Percentiles rank a stretch among this genome's conserved stretches.
These are phyloP conservation scores for Saccopteryx leptura DNA, from an alignment of 2,113 vertebrate genomes.

Conservation along the genomic window DNA sequence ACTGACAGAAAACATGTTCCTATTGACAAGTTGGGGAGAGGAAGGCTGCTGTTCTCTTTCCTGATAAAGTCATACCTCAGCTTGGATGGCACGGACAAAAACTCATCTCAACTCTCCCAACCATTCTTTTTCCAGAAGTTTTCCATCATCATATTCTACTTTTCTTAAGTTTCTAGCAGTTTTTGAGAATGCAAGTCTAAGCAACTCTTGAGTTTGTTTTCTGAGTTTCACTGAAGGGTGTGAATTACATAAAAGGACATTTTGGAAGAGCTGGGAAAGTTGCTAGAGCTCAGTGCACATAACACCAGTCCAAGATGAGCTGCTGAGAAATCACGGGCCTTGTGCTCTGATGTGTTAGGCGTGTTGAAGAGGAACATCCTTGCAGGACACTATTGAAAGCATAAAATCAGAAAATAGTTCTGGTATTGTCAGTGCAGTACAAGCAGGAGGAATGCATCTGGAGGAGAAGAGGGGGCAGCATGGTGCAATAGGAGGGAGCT, in stretches of 20 bases:
- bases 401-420: slow-evolving; percentile 27
- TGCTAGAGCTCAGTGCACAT: not conserved
- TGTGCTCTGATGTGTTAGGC: not conserved
- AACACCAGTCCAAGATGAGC: not conserved
- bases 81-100: not conserved
- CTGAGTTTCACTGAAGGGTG: not conserved
- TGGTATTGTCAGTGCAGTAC: not conserved
- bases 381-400: not conserved
- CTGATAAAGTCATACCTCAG: not conserved
- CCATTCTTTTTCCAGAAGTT: slow-evolving; percentile 1
- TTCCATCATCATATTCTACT: not conserved
- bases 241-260: not conserved
- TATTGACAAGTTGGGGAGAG: not conserved
- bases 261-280: not conserved
- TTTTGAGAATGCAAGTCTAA: slow-evolving; percentile 44
- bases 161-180: not conserved
- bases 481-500: not conserved
- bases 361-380: not conserved
- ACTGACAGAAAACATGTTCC: not conserved
- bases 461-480: not conserved
- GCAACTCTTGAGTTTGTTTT: slow-evolving; percentile 24
- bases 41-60: not conserved
- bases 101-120: not conserved
- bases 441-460: not conserved
- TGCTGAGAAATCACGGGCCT: not conserved